Base-by-base conservation (phyloP, 2,888 invertebrate genomes). In the Drosophila fungiperda region DNA sequence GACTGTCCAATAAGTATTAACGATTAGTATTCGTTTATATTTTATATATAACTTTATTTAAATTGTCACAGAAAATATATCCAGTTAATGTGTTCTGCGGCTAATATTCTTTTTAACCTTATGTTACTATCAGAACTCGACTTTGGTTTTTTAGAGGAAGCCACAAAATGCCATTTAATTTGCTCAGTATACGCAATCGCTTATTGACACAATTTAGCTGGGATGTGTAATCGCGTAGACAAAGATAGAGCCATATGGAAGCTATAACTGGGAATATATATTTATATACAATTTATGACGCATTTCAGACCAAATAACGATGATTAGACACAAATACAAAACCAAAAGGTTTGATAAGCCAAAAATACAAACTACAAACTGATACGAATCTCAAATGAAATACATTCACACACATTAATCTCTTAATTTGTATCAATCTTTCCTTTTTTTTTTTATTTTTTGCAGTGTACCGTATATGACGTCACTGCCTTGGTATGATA, bases 401-500 rank as follows among this genome's bases (percentile, higher is more conserved):
- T 55, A 32, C 49, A 42, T 35, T 35, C 12, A 12, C 55, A 33
- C 29, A 32, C 20, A 29, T 9, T n/a, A 45, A 66, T 50, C 42
- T 50, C 57, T 42, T 57, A 67, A 29, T 63, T 61, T 77, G 33
- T 50, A 53, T 57, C 40, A 26, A 3, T n/a, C 2, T 52, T 48
- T 76, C 20, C 2, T 52, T 48, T 76, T 68, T 6, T 29, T 6
- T 29, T 29, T 29, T 29, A 29, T 29, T 29, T 29, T 64, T 87
- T 90, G n/a, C 93, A 96, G 96, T 68, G 93, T 95, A 62, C 94
- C 94, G 79, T 94, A 94, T 57, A 94, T 94, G 77, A 95, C 95
- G 3, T 95, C 95, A 67, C 95, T 95, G 83, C 99, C 99, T 0
- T 99, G 99, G 99, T 95, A 95, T 87, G 95, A 97, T 73, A 95